phyloP scores from a whole-genome alignment of 2,797 vertebrate species.

The Mormyrops boulengeri region DNA sequence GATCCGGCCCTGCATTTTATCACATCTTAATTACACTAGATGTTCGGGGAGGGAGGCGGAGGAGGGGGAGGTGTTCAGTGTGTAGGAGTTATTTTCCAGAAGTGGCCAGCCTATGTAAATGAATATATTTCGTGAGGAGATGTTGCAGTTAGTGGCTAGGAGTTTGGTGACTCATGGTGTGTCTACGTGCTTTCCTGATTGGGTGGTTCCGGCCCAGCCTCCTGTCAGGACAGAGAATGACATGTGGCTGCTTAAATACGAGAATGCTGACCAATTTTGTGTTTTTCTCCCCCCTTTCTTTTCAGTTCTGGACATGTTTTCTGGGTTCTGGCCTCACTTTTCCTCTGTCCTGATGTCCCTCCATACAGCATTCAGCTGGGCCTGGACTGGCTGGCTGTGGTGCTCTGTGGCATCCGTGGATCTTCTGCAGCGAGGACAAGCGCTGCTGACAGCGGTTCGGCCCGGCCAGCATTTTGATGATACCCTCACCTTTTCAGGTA shows the following conservation, averaged over 20 bases:
- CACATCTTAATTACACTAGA: neutral
- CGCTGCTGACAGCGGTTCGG: conserved; percentile 81
- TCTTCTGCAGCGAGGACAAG: conserved; percentile 87
- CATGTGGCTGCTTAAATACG: neutral
- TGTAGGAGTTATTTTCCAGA: conserved; percentile 6
- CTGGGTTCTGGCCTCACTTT: neutral
- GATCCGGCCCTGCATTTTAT: neutral
- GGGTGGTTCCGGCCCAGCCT: neutral
- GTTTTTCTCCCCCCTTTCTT: neutral
- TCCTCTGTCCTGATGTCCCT: neutral
- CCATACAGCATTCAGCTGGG: conserved; percentile 84
- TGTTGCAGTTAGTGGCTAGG: neutral
- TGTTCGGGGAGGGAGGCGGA: neutral
- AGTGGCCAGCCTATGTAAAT: neutral
- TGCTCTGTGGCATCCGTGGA: conserved; percentile 77
- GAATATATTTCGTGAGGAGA: neutral
- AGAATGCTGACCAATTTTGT: neutral
- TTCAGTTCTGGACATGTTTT: neutral
- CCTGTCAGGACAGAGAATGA: neutral
- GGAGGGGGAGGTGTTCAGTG: neutral
- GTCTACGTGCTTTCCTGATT: neutral
- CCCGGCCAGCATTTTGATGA: conserved; percentile 64
- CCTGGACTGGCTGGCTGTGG: conserved; percentile 86
- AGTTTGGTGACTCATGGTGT: neutral
- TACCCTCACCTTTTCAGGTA: conserved; percentile 46